Conservation (phyloP, 2,888 invertebrate species). For the Lumbricus terrestris region DNA sequence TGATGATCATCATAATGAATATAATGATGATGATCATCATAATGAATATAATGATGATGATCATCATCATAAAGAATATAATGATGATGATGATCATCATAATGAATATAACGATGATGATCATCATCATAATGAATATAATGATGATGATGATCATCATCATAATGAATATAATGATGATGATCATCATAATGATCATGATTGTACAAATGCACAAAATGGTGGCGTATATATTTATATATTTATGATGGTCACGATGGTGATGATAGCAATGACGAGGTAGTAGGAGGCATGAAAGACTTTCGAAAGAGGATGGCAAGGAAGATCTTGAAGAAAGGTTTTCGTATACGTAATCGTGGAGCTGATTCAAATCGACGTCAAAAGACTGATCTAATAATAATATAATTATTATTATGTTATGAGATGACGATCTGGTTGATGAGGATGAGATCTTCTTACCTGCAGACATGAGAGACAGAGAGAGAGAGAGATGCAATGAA, state of each 20-base stretch:
- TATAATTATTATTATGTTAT: too few species aligned
- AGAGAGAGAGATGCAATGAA: too few species aligned
- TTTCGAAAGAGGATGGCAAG: too few species aligned
- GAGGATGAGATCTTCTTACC: neutral
- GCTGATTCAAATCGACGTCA: neutral
- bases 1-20: slow-evolving; percentile 9
- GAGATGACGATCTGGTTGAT: too few species aligned
- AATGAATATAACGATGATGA: slow-evolving; percentile 22
- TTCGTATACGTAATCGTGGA: neutral
- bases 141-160: slow-evolving; percentile 23
- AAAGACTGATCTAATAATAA: too few species aligned
- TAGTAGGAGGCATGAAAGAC: too few species aligned
- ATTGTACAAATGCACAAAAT: slow-evolving; percentile 16
- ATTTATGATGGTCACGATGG: neutral
- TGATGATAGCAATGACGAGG: slow-evolving; percentile 14
- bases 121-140: slow-evolving; percentile 23
- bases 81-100: neutral
- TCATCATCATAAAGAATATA: slow-evolving; percentile 15
- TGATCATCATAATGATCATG: slow-evolving; percentile 22
- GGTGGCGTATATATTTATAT: slow-evolving; percentile 25
- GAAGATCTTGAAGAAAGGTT: neutral
- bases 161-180: slow-evolving; percentile 6
- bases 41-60: slow-evolving; percentile 19
- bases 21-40: neutral
- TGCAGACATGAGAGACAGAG: neutral